Percentiles rank a stretch among this genome's conserved stretches.
Evolutionary conservation across 2,797 vertebrate species (phyloP).

Genomic region (Chrosomus eos): DNA sequence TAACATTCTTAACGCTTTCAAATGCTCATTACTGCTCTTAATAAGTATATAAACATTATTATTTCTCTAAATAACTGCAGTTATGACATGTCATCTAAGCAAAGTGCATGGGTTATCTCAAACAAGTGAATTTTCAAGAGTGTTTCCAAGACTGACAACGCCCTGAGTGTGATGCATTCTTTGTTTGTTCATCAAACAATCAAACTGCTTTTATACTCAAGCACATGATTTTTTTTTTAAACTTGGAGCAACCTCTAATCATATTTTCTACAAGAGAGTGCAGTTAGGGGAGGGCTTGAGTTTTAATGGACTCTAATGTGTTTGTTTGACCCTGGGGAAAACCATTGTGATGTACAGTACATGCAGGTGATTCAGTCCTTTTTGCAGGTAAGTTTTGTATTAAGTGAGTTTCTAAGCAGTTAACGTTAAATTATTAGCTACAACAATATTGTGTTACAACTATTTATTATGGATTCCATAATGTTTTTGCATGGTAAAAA

Average conservation of each 20-base stretch:
- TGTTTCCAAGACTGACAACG: slow-evolving; percentile 2
- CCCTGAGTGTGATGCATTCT: slow-evolving; percentile 12
- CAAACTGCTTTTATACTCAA: slow-evolving; percentile 32
- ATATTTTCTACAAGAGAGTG: slow-evolving; percentile 37
- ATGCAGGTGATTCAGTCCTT: slow-evolving; percentile 17
- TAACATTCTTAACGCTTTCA: not conserved
- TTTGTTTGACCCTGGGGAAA: slow-evolving; percentile 31
- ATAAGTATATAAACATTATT: not conserved
- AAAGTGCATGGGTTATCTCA: not conserved
- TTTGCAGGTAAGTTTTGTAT: slow-evolving; percentile 12
- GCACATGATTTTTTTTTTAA: not conserved
- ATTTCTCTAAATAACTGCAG: not conserved
- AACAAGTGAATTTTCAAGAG: not conserved
- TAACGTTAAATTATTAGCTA: not conserved
- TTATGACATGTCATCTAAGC: not conserved
- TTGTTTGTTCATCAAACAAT: slow-evolving; percentile 38
- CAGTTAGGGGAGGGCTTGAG: slow-evolving; percentile 30
- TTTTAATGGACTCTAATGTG: slow-evolving; percentile 48
- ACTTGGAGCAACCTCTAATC: slow-evolving; percentile 24
- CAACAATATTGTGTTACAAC: not conserved
- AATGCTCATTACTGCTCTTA: not conserved
- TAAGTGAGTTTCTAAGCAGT: slow-evolving; percentile 11
- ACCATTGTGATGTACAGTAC: slow-evolving; percentile 13
- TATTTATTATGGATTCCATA: not conserved
- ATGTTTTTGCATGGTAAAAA: not conserved